Base-by-base conservation (phyloP, 2,797 vertebrate genomes). In the Aselliscus stoliczkanus region DNA sequence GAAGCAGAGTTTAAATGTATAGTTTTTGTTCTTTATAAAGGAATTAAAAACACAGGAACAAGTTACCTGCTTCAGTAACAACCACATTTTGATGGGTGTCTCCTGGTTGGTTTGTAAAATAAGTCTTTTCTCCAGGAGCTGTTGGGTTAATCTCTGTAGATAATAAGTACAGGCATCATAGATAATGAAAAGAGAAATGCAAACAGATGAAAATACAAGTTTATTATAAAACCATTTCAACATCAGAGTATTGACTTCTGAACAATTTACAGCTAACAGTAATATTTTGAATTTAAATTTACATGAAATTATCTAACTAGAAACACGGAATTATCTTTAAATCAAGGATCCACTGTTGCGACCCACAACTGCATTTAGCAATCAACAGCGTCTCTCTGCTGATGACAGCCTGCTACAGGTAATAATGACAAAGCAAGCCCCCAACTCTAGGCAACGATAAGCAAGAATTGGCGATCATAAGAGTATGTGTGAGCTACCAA, bases 51-150 rank as follows among this genome's bases (percentile, higher is more conserved):
- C 34, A 94, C 10, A 31, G 58, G 81, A 97, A 93, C 23, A 76
- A 90, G 86, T 98, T 98, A 99, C 98, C 98, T 98, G 99, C 97
- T 98, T 99, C 99, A 72, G 99, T 98, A 95, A 98, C 97, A 67
- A 98, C 98, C 67, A 99, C 98, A 69, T 97, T 93, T 85, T 99
- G 98, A 96, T 99, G 98, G 50, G 98, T 97, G 37, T 98, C 98
- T 77, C 98, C 99, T 81, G 98, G 97, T 72, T 98, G 98, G 67
- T 97, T 97, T 86, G 99, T 96, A 84, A 98, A 98, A 52, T 98
- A 98, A 47, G 98, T 93, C 93, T 98, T 98, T 97, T 98, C 98
- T 50, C 98, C 97, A 60, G 98, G 97, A 18, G 97, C 97, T 14
- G 98, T 99, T 92, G 98, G 97, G 62, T 98, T 98, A 76, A 97